Evolutionary conservation across 2,113 vertebrate species (phyloP).

Genomic region (Chaenogobius annularis): DNA sequence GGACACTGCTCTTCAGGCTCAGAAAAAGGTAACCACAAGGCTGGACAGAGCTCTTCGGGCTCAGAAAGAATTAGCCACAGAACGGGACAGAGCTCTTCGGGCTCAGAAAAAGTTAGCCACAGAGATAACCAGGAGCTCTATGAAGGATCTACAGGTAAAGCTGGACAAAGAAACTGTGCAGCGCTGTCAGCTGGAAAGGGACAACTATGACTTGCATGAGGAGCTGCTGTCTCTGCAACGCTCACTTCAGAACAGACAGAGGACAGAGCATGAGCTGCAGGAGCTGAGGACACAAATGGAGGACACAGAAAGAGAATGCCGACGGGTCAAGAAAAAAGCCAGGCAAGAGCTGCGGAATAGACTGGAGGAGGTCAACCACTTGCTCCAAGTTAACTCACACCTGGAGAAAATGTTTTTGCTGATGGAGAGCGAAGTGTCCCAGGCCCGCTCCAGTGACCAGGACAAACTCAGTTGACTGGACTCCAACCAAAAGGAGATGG

Average conservation of each 20-base stretch:
- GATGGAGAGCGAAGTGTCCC: slow-evolving; percentile 82
- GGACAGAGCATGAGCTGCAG: slow-evolving; percentile 67
- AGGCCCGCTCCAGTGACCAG: slow-evolving; percentile 72
- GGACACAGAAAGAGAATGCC: slow-evolving; percentile 69
- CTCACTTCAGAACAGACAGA: slow-evolving; percentile 72
- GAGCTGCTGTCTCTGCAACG: slow-evolving; percentile 76
- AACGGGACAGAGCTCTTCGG: too few species aligned
- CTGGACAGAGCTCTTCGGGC: slow-evolving; percentile 80
- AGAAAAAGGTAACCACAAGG: slow-evolving; percentile 42
- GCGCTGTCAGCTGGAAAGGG: slow-evolving; percentile 72
- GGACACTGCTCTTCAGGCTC: too few species aligned
- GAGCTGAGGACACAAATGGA: slow-evolving; percentile 77
- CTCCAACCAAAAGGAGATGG: slow-evolving; percentile 72
- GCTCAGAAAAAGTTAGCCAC: too few species aligned
- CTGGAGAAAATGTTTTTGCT: slow-evolving; percentile 83
- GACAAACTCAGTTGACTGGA: slow-evolving; percentile 74
- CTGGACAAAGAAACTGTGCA: slow-evolving; percentile 75
- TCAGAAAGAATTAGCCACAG: slow-evolving; percentile 78
- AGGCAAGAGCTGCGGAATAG: slow-evolving; percentile 83
- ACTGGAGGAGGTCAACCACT: slow-evolving; percentile 87
- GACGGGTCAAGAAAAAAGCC: slow-evolving; percentile 80
- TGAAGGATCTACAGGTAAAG: slow-evolving; percentile 26
- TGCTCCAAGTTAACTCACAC: slow-evolving; percentile 85
- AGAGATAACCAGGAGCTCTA: slow-evolving; percentile 76
- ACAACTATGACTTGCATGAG: slow-evolving; percentile 79